Base-by-base conservation (phyloP, 2,113 vertebrate species). In the Rhineura floridana region DNA sequence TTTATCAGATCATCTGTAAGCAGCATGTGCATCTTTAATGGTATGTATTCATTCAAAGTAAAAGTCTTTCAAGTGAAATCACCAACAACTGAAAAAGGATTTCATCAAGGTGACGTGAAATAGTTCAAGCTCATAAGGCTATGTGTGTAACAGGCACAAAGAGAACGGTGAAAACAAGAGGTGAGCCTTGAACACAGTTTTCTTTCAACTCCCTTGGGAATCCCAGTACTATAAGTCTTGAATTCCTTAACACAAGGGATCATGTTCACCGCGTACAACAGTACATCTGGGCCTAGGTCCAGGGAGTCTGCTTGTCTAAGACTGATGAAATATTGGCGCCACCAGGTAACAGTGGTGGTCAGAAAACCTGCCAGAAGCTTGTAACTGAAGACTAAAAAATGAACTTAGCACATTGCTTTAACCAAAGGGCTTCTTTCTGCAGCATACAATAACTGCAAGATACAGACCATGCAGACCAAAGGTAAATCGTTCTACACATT, bases 381-480 rank as follows among this genome's bases (percentile, higher is more conserved):
- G 98, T 98, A 99, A 99, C 97, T 96, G 93, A 98, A 98, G 98
- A 97, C 97, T 97, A 90, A 96, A 97, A 97, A 96, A 95, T 95
- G 92, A 96, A 97, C 97, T 96, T 96, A 96, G 96, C 96, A 96
- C 94, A 95, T 91, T 88, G 84, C 93, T 93, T 87, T 85, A 93
- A 93, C 85, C 91, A 90, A 95, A 93, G 77, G 93, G 84, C 92
- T 95, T 96, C 95, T 95, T 96, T 96, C 95, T 95, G 90, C 92
- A 87, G 92, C 86, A 95, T 92, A 93, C 93, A 96, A 67, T 95
- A 96, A 96, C 80, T 93, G 83, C 87, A 92, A 94, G 88, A 91
- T 90, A 95, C 89, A 93, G 89, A 93, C 65, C 0, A 0, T 30
- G 89, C 87, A 86, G 52, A 0, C 1, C 85, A 96, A 88, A 95